These are phyloP conservation scores for Drosophila macrospina DNA, from an alignment of 2,888 invertebrate species.

Conservation along the genomic window DNA sequence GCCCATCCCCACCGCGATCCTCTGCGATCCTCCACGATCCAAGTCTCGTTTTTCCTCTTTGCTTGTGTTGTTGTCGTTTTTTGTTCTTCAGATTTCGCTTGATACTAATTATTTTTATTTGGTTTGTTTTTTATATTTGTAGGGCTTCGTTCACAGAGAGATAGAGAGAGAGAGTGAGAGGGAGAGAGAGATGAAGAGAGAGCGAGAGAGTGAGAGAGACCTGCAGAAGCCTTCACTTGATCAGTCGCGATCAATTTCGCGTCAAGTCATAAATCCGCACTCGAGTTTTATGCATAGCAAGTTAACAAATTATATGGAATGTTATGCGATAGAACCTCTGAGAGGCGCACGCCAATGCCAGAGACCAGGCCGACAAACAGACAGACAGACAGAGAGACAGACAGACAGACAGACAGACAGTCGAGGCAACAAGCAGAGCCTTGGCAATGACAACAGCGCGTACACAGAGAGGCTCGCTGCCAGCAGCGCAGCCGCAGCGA, in stretches of 20 bases:
- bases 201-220: background rate
- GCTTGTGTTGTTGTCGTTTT: background rate
- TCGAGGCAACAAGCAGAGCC: slow-evolving; percentile 29
- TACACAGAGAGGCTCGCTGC: slow-evolving; percentile 17
- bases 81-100: slow-evolving; percentile 2
- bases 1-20: slow-evolving; percentile 41
- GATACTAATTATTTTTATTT: slow-evolving; percentile 26
- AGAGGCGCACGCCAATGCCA: slow-evolving; percentile 69
- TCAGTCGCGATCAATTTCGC: slow-evolving; percentile 78
- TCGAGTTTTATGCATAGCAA: slow-evolving; percentile 74
- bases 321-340: slow-evolving; percentile 69
- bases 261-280: slow-evolving; percentile 76
- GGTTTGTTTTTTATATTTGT: slow-evolving; percentile 20
- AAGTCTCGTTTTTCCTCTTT: slow-evolving; percentile 13
- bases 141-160: slow-evolving; percentile 39
- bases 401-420: slow-evolving; percentile 9
- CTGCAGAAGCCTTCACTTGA: slow-evolving; percentile 58
- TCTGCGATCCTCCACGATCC: slow-evolving; percentile 36
- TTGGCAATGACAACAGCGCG: slow-evolving; percentile 68
- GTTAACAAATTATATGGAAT: slow-evolving; percentile 78
- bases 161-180: background rate
- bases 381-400: slow-evolving; percentile 16
- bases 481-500: slow-evolving; percentile 41
- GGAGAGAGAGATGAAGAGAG: background rate
- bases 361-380: slow-evolving; percentile 14